phyloP scores from a whole-genome alignment of 2,888 invertebrate species.

The Balanococcus diminutus region DNA sequence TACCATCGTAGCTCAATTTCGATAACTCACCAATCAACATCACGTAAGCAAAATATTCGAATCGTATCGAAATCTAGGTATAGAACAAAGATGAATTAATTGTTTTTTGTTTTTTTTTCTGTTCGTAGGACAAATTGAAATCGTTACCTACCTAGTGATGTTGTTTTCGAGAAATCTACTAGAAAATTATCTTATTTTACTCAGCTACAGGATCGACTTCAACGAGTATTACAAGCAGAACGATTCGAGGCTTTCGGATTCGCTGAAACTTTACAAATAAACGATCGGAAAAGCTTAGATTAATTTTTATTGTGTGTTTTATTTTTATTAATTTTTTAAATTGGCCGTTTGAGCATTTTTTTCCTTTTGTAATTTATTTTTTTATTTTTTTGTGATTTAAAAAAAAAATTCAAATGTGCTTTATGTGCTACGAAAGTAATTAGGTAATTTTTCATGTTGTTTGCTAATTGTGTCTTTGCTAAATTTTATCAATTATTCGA shows the following conservation, averaged over 20 bases:
- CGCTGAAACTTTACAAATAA: conserved; percentile 45
- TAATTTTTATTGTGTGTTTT: not conserved
- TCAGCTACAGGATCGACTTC: conserved; percentile 52
- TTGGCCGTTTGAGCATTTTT: not conserved
- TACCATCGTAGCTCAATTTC: not conserved
- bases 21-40: conserved; percentile 34
- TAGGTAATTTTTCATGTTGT: too few species aligned
- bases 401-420: not conserved
- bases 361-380: not conserved
- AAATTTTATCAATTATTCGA: too few species aligned
- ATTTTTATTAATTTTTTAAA: too few species aligned
- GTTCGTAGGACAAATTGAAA: conserved; percentile 43
- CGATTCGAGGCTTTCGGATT: conserved; percentile 46
- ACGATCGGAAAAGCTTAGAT: not conserved
- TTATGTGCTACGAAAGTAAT: too few species aligned
- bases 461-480: too few species aligned
- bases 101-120: too few species aligned
- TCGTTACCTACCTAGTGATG: conserved; percentile 23
- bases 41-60: conserved; percentile 13
- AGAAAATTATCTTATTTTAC: conserved; percentile 24
- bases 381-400: not conserved
- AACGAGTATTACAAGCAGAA: conserved; percentile 53
- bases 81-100: too few species aligned
- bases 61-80: too few species aligned
- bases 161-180: conserved; percentile 42